These are phyloP conservation scores for Myiothlypis chrysogaster DNA, from an alignment of 2,797 vertebrate species.

Conservation along the genomic window DNA sequence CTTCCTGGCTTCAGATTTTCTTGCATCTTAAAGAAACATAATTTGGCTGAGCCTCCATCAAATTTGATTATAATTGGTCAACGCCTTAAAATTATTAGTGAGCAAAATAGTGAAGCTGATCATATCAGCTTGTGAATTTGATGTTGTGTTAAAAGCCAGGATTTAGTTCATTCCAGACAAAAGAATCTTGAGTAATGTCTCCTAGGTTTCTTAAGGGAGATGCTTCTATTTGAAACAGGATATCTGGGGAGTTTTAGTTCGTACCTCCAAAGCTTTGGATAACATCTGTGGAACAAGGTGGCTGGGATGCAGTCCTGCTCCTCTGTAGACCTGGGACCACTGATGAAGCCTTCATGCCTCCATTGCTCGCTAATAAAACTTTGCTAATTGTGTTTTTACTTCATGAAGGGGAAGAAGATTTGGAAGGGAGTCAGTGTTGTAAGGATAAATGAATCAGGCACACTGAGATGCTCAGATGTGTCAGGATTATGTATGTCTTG, in stretches of 20 bases:
- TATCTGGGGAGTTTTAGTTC: background rate
- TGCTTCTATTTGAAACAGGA: background rate
- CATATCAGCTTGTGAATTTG: background rate
- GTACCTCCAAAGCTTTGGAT: background rate
- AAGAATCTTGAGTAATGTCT: background rate
- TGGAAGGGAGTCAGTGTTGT: background rate
- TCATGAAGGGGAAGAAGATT: background rate
- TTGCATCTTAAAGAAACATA: background rate
- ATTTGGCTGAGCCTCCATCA: background rate
- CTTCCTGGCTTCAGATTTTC: background rate
- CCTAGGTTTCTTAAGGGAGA: background rate
- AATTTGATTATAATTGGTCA: background rate
- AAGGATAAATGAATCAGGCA: background rate
- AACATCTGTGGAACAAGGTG: background rate
- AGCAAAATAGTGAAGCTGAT: background rate
- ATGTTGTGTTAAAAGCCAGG: background rate
- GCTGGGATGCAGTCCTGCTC: background rate
- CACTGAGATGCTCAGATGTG: background rate
- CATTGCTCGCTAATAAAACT: background rate
- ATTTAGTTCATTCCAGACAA: background rate
- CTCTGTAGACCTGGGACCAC: background rate
- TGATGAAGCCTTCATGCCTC: background rate
- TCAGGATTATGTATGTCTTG: background rate
- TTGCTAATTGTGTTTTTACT: background rate
- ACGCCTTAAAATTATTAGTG: background rate